Conservation (phyloP, 2,113 vertebrate species). For the Spermophilus dauricus region DNA sequence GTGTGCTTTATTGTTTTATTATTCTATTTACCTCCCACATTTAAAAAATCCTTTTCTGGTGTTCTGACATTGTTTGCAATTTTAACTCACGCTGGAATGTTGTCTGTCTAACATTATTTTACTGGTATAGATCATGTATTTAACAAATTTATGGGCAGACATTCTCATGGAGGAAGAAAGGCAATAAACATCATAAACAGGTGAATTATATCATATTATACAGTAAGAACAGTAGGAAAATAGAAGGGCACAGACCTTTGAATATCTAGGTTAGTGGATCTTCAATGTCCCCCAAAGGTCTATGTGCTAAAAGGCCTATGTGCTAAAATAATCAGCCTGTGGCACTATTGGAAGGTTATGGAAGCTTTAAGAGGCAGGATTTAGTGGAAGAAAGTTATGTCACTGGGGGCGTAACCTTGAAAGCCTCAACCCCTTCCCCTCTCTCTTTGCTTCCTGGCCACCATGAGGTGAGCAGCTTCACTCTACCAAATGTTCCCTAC, state of each 20-base stretch:
- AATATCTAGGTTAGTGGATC: not conserved
- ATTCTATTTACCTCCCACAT: not conserved
- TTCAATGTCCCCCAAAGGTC: not conserved
- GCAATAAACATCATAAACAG: not conserved
- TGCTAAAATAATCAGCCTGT: not conserved
- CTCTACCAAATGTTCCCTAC: not conserved
- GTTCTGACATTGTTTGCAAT: not conserved
- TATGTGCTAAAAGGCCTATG: not conserved
- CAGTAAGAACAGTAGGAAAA: not conserved
- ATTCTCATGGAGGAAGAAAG: not conserved
- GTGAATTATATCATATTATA: not conserved
- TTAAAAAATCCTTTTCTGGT: not conserved
- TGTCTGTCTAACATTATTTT: not conserved
- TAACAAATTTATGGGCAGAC: not conserved
- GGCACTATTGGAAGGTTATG: not conserved
- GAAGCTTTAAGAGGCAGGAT: not conserved
- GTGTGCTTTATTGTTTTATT: not conserved
- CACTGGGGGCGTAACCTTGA: not conserved
- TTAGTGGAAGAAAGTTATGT: not conserved
- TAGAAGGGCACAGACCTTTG: not conserved
- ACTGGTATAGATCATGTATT: not conserved
- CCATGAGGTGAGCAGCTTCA: not conserved
- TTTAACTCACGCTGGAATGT: constrained; percentile 34
- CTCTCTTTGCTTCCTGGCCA: not conserved
- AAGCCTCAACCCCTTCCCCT: not conserved